Percentiles rank a stretch among this genome's conserved stretches.
Evolutionary conservation across 2,113 vertebrate species (phyloP).

Genomic region (Cricetomys ansorgei): DNA sequence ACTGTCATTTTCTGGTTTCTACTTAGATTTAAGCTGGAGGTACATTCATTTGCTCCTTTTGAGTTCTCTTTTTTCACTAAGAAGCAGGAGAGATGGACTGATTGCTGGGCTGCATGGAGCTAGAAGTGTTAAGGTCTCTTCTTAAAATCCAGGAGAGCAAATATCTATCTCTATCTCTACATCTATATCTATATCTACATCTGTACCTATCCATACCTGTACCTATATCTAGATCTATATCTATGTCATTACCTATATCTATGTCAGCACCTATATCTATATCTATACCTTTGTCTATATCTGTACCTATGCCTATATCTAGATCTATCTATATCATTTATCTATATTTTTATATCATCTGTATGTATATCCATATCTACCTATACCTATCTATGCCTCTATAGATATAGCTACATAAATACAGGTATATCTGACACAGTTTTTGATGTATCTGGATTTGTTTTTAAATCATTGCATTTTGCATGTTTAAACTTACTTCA

Average conservation of each 20-base stretch:
- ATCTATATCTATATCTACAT: not conserved
- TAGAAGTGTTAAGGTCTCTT: not conserved
- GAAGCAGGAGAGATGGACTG: not conserved
- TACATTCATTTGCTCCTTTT: not conserved
- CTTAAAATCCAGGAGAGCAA: not conserved
- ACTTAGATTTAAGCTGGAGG: not conserved
- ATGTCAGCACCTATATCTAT: not conserved
- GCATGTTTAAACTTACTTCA: not conserved
- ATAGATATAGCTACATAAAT: not conserved
- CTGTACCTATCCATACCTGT: not conserved
- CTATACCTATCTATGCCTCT: not conserved
- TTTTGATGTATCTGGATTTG: not conserved
- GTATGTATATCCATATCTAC: not conserved
- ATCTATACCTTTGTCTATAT: not conserved
- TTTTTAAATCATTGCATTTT: constrained; percentile 13
- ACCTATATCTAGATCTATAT: no score
- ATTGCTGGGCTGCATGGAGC: not conserved
- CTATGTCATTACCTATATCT: not conserved
- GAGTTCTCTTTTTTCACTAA: not conserved
- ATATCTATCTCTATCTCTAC: not conserved
- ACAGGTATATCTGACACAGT: not conserved
- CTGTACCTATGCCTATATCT: not conserved
- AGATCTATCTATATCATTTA: not conserved
- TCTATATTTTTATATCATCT: not conserved
- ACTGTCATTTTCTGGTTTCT: not conserved